Base-by-base conservation (phyloP, 1,140 invertebrate species). In the Ceratina australensis region DNA sequence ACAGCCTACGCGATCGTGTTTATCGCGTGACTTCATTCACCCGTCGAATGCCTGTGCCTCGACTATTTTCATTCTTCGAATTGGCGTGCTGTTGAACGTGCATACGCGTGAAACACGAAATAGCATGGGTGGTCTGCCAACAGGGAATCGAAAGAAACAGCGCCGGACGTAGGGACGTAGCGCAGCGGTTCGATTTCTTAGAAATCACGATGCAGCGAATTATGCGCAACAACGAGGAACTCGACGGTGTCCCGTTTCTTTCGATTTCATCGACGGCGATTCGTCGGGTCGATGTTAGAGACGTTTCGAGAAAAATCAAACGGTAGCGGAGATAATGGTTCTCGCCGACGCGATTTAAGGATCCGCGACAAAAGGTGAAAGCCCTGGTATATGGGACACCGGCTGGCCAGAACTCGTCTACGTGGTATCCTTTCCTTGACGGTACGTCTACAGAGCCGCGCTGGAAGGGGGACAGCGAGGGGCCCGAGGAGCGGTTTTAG, bases 381-480 rank as follows among this genome's bases (percentile, higher is more conserved):
- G 88, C 87, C 88, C 87, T 81, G 81, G 80, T 89, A 90, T 88
- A 91, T 91, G 84, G 87, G 88, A 91, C 90, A 90, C 82, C 82
- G 81, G 81, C 26, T 65, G 76, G 67, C 57, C 88, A 85, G 83
- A 89, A 89, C 87, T 89, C 83, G 86, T 89, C 86, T 90, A 87
- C 86, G 87, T 89, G 87, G 88, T 85, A 86, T 87, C 75, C 56
- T 89, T 84, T 85, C 82, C 60, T 72, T 72, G 75, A 78, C 50
- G 75, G 59, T 72, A 72, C 59, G 68, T 63, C 59, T 69, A 61
- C 59, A 59, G 67, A 57, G 22, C 33, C 50, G 57, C 7, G 20
- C 0, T n/a, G 66, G 50, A 52, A 50, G 64, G 42, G 65, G 20
- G 52, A 42, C 65, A 77, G 71, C 78, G 81, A 77, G 85, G 76